phyloP scores from a whole-genome alignment of 2,888 invertebrate genomes.

The Caenorhabditis sp. region DNA sequence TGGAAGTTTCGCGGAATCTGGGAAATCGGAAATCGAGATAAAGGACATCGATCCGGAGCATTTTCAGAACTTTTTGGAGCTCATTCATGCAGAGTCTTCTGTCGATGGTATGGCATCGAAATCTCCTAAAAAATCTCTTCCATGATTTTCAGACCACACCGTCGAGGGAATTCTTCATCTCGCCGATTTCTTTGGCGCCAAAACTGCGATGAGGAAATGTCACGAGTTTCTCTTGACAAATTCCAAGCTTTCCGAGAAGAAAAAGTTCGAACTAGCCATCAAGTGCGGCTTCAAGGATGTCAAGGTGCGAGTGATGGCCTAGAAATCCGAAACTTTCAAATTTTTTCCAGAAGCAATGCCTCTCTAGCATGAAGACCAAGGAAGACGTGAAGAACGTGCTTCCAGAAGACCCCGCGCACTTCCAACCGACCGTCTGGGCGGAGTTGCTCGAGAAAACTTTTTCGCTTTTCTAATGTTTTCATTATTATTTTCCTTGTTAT shows the following conservation, averaged over 20 bases:
- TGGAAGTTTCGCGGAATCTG: conserved; percentile 1
- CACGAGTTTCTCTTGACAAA: neutral
- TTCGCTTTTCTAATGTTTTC: no score
- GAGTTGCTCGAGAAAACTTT: no score
- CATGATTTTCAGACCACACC: neutral
- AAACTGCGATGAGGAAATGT: neutral
- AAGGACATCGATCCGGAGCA: neutral
- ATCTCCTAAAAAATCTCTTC: neutral
- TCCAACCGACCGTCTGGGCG: no score
- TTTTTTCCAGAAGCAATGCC: no score
- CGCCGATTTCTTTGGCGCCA: neutral
- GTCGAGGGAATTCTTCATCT: conserved; percentile 6
- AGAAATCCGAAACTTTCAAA: no score
- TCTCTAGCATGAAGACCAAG: no score
- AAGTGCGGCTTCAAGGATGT: neutral
- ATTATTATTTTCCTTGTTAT: no score
- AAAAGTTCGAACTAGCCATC: no score
- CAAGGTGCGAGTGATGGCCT: neutral
- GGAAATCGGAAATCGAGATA: neutral
- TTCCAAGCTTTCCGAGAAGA: no score
- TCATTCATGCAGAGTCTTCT: neutral
- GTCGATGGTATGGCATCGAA: neutral
- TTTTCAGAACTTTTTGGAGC: conserved; percentile 7
- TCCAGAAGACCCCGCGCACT: no score
- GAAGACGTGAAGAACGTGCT: no score